Evolutionary conservation across 2,113 vertebrate species (phyloP).

Genomic region (Guaruba guarouba): DNA sequence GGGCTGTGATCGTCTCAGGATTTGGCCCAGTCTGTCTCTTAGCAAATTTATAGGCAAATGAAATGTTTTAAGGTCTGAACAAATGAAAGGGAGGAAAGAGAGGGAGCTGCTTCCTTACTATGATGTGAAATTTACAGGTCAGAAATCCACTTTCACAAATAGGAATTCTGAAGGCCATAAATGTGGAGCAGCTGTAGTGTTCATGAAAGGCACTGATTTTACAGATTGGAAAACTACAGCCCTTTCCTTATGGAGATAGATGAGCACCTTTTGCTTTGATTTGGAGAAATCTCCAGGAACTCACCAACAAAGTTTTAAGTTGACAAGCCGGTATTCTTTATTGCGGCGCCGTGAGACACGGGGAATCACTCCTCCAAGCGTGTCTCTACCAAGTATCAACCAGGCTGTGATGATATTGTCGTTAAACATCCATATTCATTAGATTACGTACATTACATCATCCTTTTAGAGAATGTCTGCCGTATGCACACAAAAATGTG

Average conservation of each 20-base stretch:
- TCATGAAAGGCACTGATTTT: background rate
- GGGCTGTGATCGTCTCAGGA: background rate
- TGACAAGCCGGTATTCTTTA: too few relatives aligned
- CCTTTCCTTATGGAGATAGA: background rate
- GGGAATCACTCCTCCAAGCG: too few relatives aligned
- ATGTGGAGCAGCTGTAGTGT: background rate
- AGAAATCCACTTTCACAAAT: background rate
- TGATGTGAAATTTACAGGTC: background rate
- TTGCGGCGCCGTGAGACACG: too few relatives aligned
- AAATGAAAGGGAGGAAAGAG: background rate
- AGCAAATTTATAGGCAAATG: background rate
- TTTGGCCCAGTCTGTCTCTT: background rate
- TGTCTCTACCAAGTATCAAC: too few relatives aligned
- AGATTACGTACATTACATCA: too few relatives aligned
- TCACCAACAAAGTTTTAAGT: too few relatives aligned
- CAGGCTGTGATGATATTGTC: too few relatives aligned
- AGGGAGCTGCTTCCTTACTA: rapidly evolving
- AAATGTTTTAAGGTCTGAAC: background rate
- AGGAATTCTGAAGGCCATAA: rapidly evolving
- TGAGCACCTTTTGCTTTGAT: background rate
- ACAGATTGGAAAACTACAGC: background rate
- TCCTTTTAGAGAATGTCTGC: too few relatives aligned
- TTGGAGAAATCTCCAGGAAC: too few relatives aligned
- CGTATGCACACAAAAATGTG: too few relatives aligned
- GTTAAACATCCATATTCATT: too few relatives aligned